Evolutionary conservation across 1,140 invertebrate genomes (phyloP), one percentile per base, ranked within the genome.

Genomic region (Gryllus bimaculatus): DNA sequence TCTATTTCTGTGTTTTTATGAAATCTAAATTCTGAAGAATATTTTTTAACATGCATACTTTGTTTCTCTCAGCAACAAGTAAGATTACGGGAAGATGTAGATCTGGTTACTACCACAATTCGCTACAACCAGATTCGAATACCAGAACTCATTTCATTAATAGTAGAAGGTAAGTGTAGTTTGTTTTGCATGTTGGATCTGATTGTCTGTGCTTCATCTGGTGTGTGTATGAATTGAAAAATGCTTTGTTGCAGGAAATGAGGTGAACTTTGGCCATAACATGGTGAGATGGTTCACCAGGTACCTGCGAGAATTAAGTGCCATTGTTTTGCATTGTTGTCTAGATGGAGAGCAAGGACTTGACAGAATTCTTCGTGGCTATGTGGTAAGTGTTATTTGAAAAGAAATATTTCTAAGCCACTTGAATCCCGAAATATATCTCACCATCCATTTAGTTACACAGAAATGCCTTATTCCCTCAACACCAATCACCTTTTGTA

Each of bases 311-410:
- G 84, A 86, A 78, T 82, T 85, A 12, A 83, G 85, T 75, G 82
- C 85, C 39, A 82, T 88, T 10, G 82, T 83, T 77, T 81, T 85
- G 12, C 80, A 82, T 75, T 87, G 86, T 83, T 85, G 87, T 78
- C 79, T 81, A 12, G 85, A 85, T 79, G 86, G 86, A 47, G 80
- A 81, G n/a, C 80, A 83, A 66, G 85, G 84, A 8, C 80, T 88
- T 8, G 84, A 86, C 76, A 79, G 81, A 76, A 82, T 88, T 47
- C 79, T 87, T 54, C 83, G 84, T 48, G 80, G 81, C 48, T 82
- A 85, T 83, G 81, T 87, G 80, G 87, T 88, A 83, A 84, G 84
- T 85, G 73, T 47, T 15, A 26, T 47, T 47, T 47, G 7, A 8
- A 6, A 2, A 39, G 1, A 39, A 39, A 5, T 39, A 2, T 39